Evolutionary conservation across 2,888 invertebrate species (phyloP).

Genomic region (Nomada fucata): DNA sequence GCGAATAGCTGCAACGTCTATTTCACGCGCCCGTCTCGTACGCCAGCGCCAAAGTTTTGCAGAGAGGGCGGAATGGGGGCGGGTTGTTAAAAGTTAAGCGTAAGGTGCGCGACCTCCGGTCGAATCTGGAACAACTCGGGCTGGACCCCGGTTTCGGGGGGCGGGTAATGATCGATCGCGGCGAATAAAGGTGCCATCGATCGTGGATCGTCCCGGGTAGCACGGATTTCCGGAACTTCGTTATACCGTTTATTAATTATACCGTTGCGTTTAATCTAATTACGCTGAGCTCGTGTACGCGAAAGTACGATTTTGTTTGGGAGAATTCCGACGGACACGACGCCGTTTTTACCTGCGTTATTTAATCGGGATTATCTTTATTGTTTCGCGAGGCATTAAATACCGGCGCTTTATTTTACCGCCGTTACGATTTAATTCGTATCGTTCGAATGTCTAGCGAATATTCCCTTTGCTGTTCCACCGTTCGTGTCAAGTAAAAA

Average conservation of each 20-base stretch:
- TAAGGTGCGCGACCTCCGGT: not conserved
- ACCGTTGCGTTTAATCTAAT: too few species aligned
- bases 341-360: too few species aligned
- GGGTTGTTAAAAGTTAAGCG: slow-evolving; percentile 1
- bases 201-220: too few species aligned
- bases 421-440: not conserved
- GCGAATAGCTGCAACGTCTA: not conserved
- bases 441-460: not conserved
- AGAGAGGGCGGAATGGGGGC: not conserved
- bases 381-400: not conserved
- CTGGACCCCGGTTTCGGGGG: not conserved
- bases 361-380: too few species aligned
- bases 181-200: not conserved
- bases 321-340: too few species aligned
- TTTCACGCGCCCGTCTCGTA: not conserved
- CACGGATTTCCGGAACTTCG: not conserved
- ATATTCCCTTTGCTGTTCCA: too few species aligned
- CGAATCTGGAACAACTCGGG: not conserved
- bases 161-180: not conserved
- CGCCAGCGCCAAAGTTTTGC: not conserved
- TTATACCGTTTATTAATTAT: too few species aligned
- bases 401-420: not conserved
- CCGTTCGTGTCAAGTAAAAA: too few species aligned
- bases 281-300: too few species aligned
- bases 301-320: too few species aligned